phyloP scores from a whole-genome alignment of 2,888 invertebrate genomes.

The Campoplex capitator region DNA sequence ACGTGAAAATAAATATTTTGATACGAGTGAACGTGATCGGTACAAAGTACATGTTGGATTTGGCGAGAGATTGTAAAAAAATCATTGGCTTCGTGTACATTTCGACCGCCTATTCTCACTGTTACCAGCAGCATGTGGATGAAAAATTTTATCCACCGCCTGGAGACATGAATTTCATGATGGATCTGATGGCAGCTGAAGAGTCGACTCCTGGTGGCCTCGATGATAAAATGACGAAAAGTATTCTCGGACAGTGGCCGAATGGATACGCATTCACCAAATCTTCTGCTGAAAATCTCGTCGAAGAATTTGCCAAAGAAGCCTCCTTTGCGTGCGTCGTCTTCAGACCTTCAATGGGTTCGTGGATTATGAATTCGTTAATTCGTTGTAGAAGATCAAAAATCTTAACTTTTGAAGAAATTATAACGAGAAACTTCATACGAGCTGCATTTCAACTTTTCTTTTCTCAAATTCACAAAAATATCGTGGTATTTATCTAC shows the following conservation, averaged over 20 bases:
- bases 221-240: conserved; percentile 65
- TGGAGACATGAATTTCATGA: conserved; percentile 72
- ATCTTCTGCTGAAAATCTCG: conserved; percentile 76
- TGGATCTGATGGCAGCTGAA: conserved; percentile 74
- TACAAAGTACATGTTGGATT: conserved; percentile 74
- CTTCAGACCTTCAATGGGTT: conserved; percentile 77
- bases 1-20: conserved; percentile 62
- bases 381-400: not conserved
- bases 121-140: conserved; percentile 69
- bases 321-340: conserved; percentile 73
- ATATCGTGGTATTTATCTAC: not conserved
- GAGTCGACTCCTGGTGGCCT: conserved; percentile 68
- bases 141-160: conserved; percentile 77
- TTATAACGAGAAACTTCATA: not conserved
- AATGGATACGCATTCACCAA: conserved; percentile 75
- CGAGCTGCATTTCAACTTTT: no score
- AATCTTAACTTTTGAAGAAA: not conserved
- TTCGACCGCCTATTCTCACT: conserved; percentile 76
- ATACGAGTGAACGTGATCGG: conserved; percentile 75
- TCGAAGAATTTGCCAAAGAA: conserved; percentile 71
- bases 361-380: conserved; percentile 19
- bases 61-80: conserved; percentile 73
- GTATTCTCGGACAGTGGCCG: conserved; percentile 72
- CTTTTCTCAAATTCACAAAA: no score
- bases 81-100: conserved; percentile 74